Percentiles rank a stretch among this genome's conserved stretches.
Evolutionary conservation across 2,888 invertebrate species (phyloP).

Genomic region (Standfussiana lucernea): DNA sequence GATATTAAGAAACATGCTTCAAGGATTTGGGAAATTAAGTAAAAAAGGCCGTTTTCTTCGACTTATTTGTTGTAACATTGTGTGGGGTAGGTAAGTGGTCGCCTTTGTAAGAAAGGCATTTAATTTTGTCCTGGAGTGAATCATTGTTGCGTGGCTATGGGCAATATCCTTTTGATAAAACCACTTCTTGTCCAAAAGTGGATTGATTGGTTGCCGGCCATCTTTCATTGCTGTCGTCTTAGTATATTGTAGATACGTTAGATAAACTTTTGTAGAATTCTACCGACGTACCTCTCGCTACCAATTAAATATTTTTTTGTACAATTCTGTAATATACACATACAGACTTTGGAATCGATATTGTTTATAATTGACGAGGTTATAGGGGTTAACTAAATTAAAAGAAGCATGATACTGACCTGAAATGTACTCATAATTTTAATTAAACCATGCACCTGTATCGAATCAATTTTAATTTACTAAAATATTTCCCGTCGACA

Average conservation of each 20-base stretch:
- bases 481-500: not conserved
- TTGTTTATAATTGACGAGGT: not conserved
- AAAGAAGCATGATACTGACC: not conserved
- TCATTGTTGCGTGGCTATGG: constrained; percentile 34
- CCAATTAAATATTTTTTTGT: not conserved
- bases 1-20: constrained; percentile 36
- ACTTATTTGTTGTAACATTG: not conserved
- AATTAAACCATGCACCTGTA: not conserved
- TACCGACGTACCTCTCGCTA: not conserved
- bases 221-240: not conserved
- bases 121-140: constrained; percentile 16
- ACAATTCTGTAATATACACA: not conserved
- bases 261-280: not conserved
- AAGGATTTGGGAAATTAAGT: constrained; percentile 31
- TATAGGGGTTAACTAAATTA: not conserved
- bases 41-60: not conserved
- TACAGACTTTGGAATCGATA: not conserved
- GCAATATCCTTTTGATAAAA: constrained; percentile 32
- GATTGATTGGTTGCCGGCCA: constrained; percentile 8
- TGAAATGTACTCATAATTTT: not conserved
- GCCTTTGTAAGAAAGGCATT: constrained; percentile 30
- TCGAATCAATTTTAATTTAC: not conserved
- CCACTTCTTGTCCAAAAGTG: constrained; percentile 9
- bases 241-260: not conserved
- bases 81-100: not conserved